Evolutionary conservation across 2,888 invertebrate genomes (phyloP), one percentile per base, ranked within the genome.

Genomic region (Auanema sp.): DNA sequence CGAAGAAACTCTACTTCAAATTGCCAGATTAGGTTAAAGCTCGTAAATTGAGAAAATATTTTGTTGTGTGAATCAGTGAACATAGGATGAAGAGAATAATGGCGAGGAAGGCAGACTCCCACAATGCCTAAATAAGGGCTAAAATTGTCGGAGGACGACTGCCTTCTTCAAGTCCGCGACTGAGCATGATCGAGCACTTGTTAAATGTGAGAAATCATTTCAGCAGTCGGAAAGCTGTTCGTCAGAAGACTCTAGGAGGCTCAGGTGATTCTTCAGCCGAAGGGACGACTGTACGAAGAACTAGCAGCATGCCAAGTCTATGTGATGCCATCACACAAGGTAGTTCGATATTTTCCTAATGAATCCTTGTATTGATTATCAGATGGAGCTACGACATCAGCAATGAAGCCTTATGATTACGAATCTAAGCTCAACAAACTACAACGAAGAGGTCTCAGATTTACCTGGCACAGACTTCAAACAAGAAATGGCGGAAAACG

Each of bases 401-500:
- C 59, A 16, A 43, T 69, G 16, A 67, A 66, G n/a, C 77, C 80
- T 53, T 82, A 82, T 69, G 77, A 81, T 60, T 82, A 82, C 58
- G 81, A 83, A 41, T 64, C 68, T 24, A 77, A 79, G 40, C 65
- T 82, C 65, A 77, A 72, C 53, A 82, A 83, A 61, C 68, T 82
- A 52, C 82, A 82, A 52, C 79, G 79, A 58, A 65, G 78, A 50
- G 79, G 79, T 4, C 69, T 79, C 8, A 65, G 79, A 14, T 82
- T 82, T 67, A 82, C 82, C 0, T 82, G 82, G 82, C 82, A 82
- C 51, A 70, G 82, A 24, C 66, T 82, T 14, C 79, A 80, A 41
- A 82, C 82, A 12, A 64, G 82, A 47, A 82, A 82, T 64, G 82
- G 82, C 14, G 82, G 82, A 12, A 83, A 83, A 60, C 61, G 80